Base-by-base conservation (phyloP, 2,113 vertebrate species). In the Hypocryptadius cinnamomeus region DNA sequence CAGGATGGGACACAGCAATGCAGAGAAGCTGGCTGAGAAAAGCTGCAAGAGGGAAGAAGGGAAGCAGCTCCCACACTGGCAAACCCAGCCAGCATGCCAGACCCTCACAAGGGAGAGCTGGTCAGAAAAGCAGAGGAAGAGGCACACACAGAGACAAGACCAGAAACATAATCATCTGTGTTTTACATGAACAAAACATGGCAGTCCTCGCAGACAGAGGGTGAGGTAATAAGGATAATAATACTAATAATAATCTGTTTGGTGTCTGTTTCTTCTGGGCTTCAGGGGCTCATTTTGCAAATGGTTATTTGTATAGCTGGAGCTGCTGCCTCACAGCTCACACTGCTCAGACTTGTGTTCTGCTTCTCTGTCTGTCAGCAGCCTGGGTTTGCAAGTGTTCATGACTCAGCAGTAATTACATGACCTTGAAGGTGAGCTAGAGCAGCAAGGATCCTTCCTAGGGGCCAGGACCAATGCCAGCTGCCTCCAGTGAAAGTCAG, bases 131-230 rank as follows among this genome's bases (percentile, higher is more conserved):
- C 31, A 54, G 44, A 14, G 54, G 8, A 57, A 47, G 31, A 51
- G 42, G 44, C 45, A n/a, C 1, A 5, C 8, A 17, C 37, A 70
- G 33, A 64, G 35, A 54, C 33, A 89, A 59, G n/a, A 37, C 23
- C 63, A 91, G 65, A 80, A 89, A 82, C 47, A 66, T 60, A 73
- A 78, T 50, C 0, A 3, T 79, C 82, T 77, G 23, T 93, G 64
- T 42, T 93, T 94, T 76, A 8, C 11, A 63, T 90, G 56, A 90
- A 69, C 87, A 93, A 94, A 94, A 84, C 83, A 84, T 25, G 33
- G 37, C 24, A 44, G 51, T 25, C 48, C 74, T 90, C 9, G 2
- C 45, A 71, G 47, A 61, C 31, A 31, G 81, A 72, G 31, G 21
- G 31, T n/a, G 64, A 92, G 25, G n/a, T 60, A 87, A 59, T 39